Evolutionary conservation across 2,888 invertebrate species (phyloP), one percentile per base, ranked within the genome.

Genomic region (Aricia artaxerxes): DNA sequence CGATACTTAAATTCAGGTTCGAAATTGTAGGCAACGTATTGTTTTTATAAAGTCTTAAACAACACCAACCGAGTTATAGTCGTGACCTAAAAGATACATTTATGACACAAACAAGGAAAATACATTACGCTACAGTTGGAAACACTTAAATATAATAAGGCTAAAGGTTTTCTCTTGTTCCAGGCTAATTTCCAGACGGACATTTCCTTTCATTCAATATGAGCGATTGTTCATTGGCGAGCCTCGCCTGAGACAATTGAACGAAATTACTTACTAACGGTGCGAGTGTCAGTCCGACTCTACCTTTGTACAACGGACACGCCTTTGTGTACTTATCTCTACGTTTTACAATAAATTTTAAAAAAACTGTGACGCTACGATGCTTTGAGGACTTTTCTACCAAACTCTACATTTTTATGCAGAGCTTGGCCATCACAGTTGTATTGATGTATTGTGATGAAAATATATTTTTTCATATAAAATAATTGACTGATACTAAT

Each of bases 151-250:
- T 91, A 92, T 93, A 92, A 93, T 94, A 93, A 92, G 87, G 90
- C 90, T 90, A 94, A 94, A 92, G 89, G 92, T 92, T 93, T 94
- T 94, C 92, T 89, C 92, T 92, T 93, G 94, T 94, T 90, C 88
- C 88, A 86, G 89, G 90, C 90, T 92, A 94, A 94, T 93, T 94
- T 93, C 88, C 88, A 90, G 90, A 90, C 91, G 87, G 92, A 94
- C 94, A 92, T 92, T 93, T 94, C 94, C 94, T 93, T 87, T 93
- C 93, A 94, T 94, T 94, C 93, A 94, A 90, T 93, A 94, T 94
- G 91, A 93, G 86, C 94, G 91, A 94, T 94, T 93, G 94, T 94
- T 92, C 92, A 93, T 93, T 90, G 91, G 88, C 89, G 85, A 87
- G 88, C 86, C 88, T 86, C 89, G 88, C 89, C 90, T 88, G 89